Evolutionary conservation across 2,888 invertebrate genomes (phyloP).

Genomic region (Palloptera scutellata): DNA sequence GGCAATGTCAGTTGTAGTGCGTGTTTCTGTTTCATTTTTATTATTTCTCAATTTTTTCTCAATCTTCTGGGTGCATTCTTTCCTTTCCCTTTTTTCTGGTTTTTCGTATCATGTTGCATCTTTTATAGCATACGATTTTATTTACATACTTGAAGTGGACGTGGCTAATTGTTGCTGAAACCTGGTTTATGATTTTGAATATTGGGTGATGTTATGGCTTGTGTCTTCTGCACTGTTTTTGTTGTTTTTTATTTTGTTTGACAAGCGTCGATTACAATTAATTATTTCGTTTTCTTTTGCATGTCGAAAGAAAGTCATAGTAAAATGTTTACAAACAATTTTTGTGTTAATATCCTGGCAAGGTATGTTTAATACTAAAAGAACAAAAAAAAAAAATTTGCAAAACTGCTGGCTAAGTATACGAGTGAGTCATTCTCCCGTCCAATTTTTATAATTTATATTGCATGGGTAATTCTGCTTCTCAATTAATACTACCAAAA

Average conservation of each 20-base stretch:
- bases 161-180: slow-evolving; percentile 23
- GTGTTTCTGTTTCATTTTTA: slow-evolving; percentile 23
- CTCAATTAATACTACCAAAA: too few species aligned
- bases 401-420: too few species aligned
- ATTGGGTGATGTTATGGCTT: slow-evolving; percentile 3
- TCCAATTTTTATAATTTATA: too few species aligned
- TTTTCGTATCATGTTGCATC: background rate
- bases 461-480: too few species aligned
- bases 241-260: slow-evolving; percentile 13
- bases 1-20: background rate
- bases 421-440: too few species aligned
- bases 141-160: background rate
- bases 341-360: too few species aligned
- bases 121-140: background rate
- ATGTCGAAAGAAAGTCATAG: slow-evolving; percentile 7
- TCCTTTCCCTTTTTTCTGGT: slow-evolving; percentile 5
- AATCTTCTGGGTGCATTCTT: slow-evolving; percentile 6
- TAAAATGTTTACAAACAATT: background rate
- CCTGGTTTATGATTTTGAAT: slow-evolving; percentile 18
- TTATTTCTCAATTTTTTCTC: slow-evolving; percentile 27
- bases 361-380: too few species aligned
- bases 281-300: slow-evolving; percentile 28
- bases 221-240: slow-evolving; percentile 8
- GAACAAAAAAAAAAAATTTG: too few species aligned
- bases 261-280: slow-evolving; percentile 36